Conservation (phyloP, 1,140 invertebrate genomes). For the Drosophila simulans region DNA sequence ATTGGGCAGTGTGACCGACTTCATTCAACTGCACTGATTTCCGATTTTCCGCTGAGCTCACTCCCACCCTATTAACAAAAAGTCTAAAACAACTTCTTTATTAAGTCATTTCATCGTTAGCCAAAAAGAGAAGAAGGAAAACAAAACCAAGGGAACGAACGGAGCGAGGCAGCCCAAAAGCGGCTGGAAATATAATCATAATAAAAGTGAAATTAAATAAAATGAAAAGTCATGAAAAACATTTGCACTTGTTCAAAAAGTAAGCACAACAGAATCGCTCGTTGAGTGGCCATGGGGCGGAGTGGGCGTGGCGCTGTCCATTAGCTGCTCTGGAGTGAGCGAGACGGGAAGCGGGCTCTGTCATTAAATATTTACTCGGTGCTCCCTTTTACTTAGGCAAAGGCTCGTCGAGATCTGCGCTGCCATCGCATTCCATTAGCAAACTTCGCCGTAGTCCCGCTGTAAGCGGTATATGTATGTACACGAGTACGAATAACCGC, state of each 20-base stretch:
- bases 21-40: conserved; percentile 27
- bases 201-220: conserved; percentile 81
- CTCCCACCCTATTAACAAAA: conserved; percentile 20
- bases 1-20: conserved; percentile 3
- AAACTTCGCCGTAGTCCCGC: conserved; percentile 11
- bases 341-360: conserved; percentile 5
- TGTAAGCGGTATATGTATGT: conserved; percentile 7
- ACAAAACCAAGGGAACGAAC: no score
- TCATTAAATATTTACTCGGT: conserved; percentile 80
- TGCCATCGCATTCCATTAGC: conserved; percentile 46
- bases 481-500: conserved; percentile 6
- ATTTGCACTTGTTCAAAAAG: conserved; percentile 79
- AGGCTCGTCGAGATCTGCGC: conserved; percentile 44
- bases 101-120: conserved; percentile 73
- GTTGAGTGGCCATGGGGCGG: background rate
- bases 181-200: conserved; percentile 77
- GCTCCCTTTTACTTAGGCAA: conserved; percentile 69
- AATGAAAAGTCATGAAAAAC: conserved; percentile 76
- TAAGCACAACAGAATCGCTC: conserved; percentile 56
- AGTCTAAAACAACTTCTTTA: conserved; percentile 58
- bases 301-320: conserved; percentile 35
- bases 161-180: conserved; percentile 8
- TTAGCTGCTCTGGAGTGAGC: conserved; percentile 35
- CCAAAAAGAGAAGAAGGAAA: conserved; percentile 12
- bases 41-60: conserved; percentile 1